Base-by-base conservation (phyloP, 2,797 vertebrate genomes). In the Acrocephalus scirpaceus region DNA sequence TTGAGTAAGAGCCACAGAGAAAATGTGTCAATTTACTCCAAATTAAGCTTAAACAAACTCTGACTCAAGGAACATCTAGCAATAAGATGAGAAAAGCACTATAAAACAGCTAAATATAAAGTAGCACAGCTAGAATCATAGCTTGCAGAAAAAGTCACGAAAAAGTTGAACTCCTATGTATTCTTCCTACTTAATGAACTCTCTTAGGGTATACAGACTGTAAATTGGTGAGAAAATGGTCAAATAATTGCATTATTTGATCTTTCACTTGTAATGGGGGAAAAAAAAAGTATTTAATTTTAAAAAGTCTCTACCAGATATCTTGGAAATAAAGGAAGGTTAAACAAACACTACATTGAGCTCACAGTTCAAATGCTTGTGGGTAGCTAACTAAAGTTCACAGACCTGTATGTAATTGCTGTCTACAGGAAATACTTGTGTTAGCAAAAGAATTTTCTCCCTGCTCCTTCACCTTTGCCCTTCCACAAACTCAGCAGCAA, bases 401-500 rank as follows among this genome's bases (percentile, higher is more conserved):
- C 89, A 96, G 91, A 97, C 96, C 65, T 87, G 65, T 73, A 95
- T 86, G 86, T 77, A 96, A 94, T 97, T 95, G 92, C 76, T 90
- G 95, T 93, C 96, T 95, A 90, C 90, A 97, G 94, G 96, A 97
- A 97, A 96, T 95, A 95, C 65, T 95, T 96, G 73, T 3, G 11
- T 91, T 91, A 92, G 93, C 51, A 47, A 73, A 79, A 89, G 71
- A 89, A 92, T 92, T 88, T 95, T 85, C 58, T 80, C 40, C 62
- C 53, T 3, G 10, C 57, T 91, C 67, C 25, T 86, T 88, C 88
- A 62, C 91, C 86, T 56, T 80, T 95, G 79, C 48, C 89, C 82
- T 92, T 88, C 18, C 81, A 90, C 47, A 75, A 73, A 74, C 38
- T 81, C 21, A 54, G 51, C 19, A 86, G 84, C 54, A 38, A 90